Percentiles rank a stretch among this genome's conserved stretches.
phyloP scores from a whole-genome alignment of 2,888 invertebrate species.

The Melipona bicolor region DNA sequence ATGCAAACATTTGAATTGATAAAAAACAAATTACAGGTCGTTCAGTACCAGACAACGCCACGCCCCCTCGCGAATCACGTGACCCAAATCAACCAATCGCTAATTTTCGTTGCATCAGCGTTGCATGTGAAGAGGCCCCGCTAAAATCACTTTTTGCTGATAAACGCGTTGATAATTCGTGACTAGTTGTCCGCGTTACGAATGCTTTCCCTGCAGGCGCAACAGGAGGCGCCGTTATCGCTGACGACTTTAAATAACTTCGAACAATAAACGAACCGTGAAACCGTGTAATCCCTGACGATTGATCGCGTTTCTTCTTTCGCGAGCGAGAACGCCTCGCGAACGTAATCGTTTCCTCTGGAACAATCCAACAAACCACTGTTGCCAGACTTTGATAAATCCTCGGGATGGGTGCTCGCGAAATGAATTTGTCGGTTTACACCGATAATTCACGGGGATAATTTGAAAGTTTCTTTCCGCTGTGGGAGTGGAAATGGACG shows the following conservation, averaged over 20 bases:
- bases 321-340: too few relatives aligned
- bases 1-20: too few relatives aligned
- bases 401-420: too few relatives aligned
- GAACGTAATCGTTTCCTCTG: background rate
- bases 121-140: too few relatives aligned
- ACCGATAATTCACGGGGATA: background rate
- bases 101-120: too few relatives aligned
- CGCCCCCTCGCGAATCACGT: too few relatives aligned
- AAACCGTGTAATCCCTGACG: background rate
- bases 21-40: too few relatives aligned
- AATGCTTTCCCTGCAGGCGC: conserved; percentile 3
- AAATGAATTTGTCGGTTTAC: conserved; percentile 17
- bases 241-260: conserved; percentile 21
- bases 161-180: conserved; percentile 2
- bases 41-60: too few relatives aligned
- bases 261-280: background rate
- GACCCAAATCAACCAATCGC: too few relatives aligned
- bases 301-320: background rate
- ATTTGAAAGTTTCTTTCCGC: background rate
- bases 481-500: background rate
- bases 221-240: conserved; percentile 39
- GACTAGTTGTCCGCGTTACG: conserved; percentile 2
- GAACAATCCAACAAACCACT: background rate
- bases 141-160: conserved; percentile 2
- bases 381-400: conserved; percentile 8